Evolutionary conservation across 2,113 vertebrate species (phyloP), one percentile per base, ranked within the genome.

Genomic region (Bucco capensis): DNA sequence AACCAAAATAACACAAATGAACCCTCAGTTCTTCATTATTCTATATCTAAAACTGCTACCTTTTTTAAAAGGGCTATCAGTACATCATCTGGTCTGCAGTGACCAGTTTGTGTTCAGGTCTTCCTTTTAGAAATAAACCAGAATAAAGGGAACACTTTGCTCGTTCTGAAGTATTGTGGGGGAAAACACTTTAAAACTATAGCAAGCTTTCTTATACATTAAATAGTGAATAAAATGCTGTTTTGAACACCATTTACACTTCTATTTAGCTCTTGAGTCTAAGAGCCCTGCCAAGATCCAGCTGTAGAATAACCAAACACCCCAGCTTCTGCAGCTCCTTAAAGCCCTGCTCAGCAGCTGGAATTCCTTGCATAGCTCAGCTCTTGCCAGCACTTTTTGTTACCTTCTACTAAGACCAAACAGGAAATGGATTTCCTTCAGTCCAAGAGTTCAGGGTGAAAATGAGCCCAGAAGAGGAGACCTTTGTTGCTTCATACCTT

Each of bases 361-460:
- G 53, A 71, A 81, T 92, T 93, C 77, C 78, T 88, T 50, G 53
- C 56, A 72, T 90, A 86, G 71, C 76, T 92, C 62, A 38, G 42
- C 70, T 77, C 83, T 93, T 6, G n/a, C 77, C 86, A 88, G 70
- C 70, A 89, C 77, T 83, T 79, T 74, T 83, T 91, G 58, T 84
- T 70, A 51, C 50, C 64, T 84, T 95, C 62, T 70, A 67, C 35
- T 37, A 83, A 90, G 57, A 72, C 77, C 77, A 65, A 94, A 71
- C 66, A 82, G 92, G 94, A 96, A 93, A 86, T 74, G 27, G 11
- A 50, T 72, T 95, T 89, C 58, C 76, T 87, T 75, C 76, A 67
- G 64, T 64, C 30, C 50, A 83, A 82, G 80, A 54, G 64, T 66
- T 93, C 72, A 80, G 74, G 67, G 83, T 75, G 14, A 70, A 66